Evolutionary conservation across 2,113 vertebrate species (phyloP).

Genomic region (Nothobranchius kuhntae): DNA sequence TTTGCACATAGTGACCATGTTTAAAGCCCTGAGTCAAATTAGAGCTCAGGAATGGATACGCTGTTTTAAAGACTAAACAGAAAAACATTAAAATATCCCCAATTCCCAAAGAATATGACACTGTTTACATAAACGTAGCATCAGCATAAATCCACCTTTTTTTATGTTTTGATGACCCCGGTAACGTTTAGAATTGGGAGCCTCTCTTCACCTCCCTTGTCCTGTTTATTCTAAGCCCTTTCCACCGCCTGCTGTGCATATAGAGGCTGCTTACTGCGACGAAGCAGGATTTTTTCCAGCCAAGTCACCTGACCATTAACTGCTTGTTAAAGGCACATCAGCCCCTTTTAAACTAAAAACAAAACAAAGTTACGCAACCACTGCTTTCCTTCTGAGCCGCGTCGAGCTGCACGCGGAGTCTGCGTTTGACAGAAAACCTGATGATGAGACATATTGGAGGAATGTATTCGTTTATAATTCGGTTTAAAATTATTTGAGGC

Average conservation of each 20-base stretch:
- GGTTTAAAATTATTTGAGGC: no score
- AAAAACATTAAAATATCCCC: conserved; percentile 45
- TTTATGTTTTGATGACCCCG: conserved; percentile 35
- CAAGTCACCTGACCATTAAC: conserved; percentile 62
- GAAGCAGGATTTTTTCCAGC: conserved; percentile 46
- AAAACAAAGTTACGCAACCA: conserved; percentile 12
- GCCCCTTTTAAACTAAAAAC: conserved; percentile 44
- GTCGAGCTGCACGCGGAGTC: neutral
- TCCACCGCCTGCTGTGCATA: conserved; percentile 12
- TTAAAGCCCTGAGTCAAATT: conserved; percentile 78
- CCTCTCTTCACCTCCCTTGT: conserved; percentile 22
- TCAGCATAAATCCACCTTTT: conserved; percentile 56
- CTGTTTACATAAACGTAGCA: conserved; percentile 81
- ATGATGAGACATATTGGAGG: no score
- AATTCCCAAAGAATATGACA: conserved; percentile 84
- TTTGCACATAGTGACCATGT: conserved; percentile 70
- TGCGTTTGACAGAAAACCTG: neutral
- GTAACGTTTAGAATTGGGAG: conserved; percentile 14
- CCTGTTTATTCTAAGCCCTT: conserved; percentile 31
- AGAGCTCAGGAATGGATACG: no score
- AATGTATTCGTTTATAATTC: no score
- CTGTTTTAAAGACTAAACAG: no score
- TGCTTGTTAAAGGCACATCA: conserved; percentile 66
- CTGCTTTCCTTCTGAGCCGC: conserved; percentile 12
- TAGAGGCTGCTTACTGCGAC: conserved; percentile 45